phyloP scores from a whole-genome alignment of 1,140 invertebrate species.

The Zaprionus kolodkinae region DNA sequence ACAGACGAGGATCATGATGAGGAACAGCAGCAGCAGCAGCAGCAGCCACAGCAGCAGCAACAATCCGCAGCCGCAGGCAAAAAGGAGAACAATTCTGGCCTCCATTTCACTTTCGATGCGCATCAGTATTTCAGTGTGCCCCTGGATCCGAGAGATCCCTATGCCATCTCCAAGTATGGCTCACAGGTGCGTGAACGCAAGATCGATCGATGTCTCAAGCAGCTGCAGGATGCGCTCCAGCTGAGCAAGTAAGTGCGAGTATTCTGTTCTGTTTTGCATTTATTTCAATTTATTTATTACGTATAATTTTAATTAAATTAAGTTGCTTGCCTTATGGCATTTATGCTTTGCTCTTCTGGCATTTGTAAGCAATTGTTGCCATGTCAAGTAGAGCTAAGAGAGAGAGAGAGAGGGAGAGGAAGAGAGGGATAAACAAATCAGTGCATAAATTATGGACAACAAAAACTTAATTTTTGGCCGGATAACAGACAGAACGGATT shows the following conservation, averaged over 20 bases:
- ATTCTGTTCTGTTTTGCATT: background rate
- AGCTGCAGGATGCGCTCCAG: conserved; percentile 68
- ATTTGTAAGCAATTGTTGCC: conserved; percentile 48
- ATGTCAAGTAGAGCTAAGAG: conserved; percentile 57
- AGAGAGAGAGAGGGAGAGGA: background rate
- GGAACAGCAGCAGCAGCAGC: no score
- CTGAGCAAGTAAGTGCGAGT: conserved; percentile 49
- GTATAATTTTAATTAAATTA: background rate
- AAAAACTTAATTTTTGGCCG: conserved; percentile 59
- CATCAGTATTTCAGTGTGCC: conserved; percentile 62
- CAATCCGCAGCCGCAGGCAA: background rate
- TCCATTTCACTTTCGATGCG: conserved; percentile 58
- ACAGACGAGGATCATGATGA: conserved; percentile 7
- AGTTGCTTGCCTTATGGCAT: background rate
- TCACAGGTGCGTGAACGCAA: conserved; percentile 76
- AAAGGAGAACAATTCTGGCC: no score
- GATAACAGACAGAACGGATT: conserved; percentile 32
- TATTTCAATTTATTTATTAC: background rate
- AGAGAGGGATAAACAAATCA: conserved; percentile 33
- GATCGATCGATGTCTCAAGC: conserved; percentile 75
- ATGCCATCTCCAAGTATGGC: conserved; percentile 65
- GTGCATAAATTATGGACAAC: conserved; percentile 54
- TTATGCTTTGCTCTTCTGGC: conserved; percentile 16
- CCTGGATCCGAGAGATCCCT: conserved; percentile 56
- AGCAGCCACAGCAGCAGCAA: no score